Base-by-base conservation (phyloP, 2,888 invertebrate genomes). In the Panopea generosa region DNA sequence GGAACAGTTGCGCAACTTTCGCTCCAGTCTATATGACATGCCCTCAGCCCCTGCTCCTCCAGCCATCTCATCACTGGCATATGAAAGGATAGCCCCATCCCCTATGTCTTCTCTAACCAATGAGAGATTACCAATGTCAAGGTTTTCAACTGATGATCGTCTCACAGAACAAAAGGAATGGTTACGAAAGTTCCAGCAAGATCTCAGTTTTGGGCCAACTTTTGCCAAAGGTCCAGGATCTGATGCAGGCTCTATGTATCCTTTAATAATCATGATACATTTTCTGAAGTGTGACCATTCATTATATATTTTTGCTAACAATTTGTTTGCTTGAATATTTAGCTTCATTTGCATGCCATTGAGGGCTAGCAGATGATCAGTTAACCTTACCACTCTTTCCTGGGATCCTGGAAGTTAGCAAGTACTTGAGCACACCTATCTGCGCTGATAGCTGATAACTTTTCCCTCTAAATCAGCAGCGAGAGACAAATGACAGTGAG, bases 171-270 rank as follows among this genome's bases (percentile, higher is more conserved):
- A 89, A 76, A 86, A 86, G 62, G 87, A 88, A 29, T 90, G 90
- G 90, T 74, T 90, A 59, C 80, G 82, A 27, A 84, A 82, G 52
- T 88, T 88, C 62, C 86, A 85, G 47, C 85, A 85, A 27, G 85
- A 85, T 33, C 59, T 83, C 27, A 86, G 84, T 70, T 84, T 86
- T 50, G 82, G 84, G 16, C 74, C 77, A 0, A 83, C 83, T 2
- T 77, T 56, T 53, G 63, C 83, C 2, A 81, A 73, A 38, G 69
- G 77, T 4, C 82, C 80, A 2, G 83, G 72, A 1, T 87, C 87
- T 16, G 89, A 89, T 53, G 78, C 85, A 1, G 86, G 83, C 61
- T 88, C 89, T 53, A 71, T 87, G 89, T 89, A 89, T 89, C 89
- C 87, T 89, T 89, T 59, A 18, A n/a, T n/a, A n/a, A n/a, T 40